Evolutionary conservation across 1,140 invertebrate genomes (phyloP).

Genomic region (Neoseiulus cucumeris): DNA sequence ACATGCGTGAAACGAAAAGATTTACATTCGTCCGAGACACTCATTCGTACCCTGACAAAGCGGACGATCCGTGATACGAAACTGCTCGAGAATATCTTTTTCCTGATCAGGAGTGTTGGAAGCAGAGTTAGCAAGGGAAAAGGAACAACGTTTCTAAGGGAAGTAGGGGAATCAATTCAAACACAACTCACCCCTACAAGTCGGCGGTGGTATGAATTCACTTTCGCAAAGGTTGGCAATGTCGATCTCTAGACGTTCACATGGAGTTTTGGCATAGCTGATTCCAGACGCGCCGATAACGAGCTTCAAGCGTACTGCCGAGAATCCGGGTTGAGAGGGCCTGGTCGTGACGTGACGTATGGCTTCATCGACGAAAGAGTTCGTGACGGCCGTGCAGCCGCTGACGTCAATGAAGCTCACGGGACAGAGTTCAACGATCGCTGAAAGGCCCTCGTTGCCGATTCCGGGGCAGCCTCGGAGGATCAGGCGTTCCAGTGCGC

Average conservation of each 20-base stretch:
- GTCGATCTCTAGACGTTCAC: not conserved
- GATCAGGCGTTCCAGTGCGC: slow-evolving; percentile 13
- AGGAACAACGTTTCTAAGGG: too few relatives aligned
- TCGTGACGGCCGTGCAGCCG: slow-evolving; percentile 17
- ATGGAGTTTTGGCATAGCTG: not conserved
- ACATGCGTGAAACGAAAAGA: too few relatives aligned
- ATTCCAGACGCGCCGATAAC: not conserved
- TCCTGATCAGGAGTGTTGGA: too few relatives aligned
- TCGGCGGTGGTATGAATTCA: not conserved
- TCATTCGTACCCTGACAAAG: too few relatives aligned
- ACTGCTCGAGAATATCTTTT: too few relatives aligned
- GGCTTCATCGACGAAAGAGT: slow-evolving; percentile 6
- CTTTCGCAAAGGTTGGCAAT: not conserved
- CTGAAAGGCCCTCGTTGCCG: slow-evolving; percentile 17
- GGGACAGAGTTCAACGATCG: slow-evolving; percentile 15
- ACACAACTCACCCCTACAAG: not conserved
- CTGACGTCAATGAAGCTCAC: slow-evolving; percentile 16
- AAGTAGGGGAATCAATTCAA: too few relatives aligned
- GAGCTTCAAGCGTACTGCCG: not conserved
- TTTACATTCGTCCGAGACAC: too few relatives aligned
- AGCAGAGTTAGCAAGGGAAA: too few relatives aligned
- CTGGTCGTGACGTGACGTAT: not conserved
- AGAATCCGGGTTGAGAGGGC: not conserved
- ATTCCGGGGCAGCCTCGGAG: slow-evolving; percentile 16
- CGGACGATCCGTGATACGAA: too few relatives aligned